Conservation (phyloP, 2,888 invertebrate species). For the Drosophila heteroneura region DNA sequence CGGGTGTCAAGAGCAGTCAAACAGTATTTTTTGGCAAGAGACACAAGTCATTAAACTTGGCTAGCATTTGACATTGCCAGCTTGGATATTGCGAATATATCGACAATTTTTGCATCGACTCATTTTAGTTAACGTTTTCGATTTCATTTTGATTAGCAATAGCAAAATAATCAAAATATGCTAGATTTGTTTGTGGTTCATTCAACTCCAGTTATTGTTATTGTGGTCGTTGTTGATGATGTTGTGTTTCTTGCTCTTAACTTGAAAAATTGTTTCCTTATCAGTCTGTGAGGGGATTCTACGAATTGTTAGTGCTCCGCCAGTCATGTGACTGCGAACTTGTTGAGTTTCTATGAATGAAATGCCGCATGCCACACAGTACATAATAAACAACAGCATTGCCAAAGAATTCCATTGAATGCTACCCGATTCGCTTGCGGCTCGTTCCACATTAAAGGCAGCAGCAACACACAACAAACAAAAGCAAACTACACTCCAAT, state of each 20-base stretch:
- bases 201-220: constrained; percentile 53
- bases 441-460: constrained; percentile 40
- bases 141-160: constrained; percentile 39
- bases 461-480: constrained; percentile 16
- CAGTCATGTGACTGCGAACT: constrained; percentile 32
- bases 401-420: constrained; percentile 60
- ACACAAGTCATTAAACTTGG: constrained; percentile 72
- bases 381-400: constrained; percentile 34
- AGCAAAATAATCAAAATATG: constrained; percentile 26
- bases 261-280: constrained; percentile 53
- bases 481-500: constrained; percentile 17
- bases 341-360: constrained; percentile 70
- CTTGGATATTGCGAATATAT: constrained; percentile 46
- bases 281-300: constrained; percentile 41
- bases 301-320: constrained; percentile 27
- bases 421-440: constrained; percentile 59
- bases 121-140: constrained; percentile 41
- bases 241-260: constrained; percentile 34
- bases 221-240: not conserved
- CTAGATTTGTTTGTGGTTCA: constrained; percentile 48
- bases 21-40: constrained; percentile 47
- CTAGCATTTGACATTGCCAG: constrained; percentile 74
- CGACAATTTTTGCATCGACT: constrained; percentile 25
- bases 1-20: constrained; percentile 75
- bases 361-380: constrained; percentile 62